These are phyloP conservation scores for Lagocephalus sceleratus DNA, from an alignment of 2,797 vertebrate genomes.

Conservation along the genomic window DNA sequence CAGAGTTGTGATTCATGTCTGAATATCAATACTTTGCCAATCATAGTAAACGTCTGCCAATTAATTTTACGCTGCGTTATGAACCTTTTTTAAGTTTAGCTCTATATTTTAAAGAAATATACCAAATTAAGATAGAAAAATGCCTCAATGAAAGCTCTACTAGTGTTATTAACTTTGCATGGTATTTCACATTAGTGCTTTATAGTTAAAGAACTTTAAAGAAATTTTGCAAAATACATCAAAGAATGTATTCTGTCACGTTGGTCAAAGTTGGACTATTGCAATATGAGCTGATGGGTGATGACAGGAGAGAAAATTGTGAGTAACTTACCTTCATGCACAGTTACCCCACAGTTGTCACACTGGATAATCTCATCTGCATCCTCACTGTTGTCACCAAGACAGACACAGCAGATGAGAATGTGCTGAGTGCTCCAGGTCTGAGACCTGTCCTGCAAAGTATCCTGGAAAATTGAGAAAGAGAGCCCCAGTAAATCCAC, in stretches of 20 bases:
- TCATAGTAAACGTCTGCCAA: no score
- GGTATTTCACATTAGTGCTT: no score
- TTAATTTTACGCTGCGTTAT: no score
- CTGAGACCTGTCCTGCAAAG: constrained; percentile 89
- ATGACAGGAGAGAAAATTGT: neutral
- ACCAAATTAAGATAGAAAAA: no score
- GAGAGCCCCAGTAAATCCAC: constrained; percentile 36
- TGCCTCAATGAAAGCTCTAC: no score
- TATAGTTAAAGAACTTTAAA: no score
- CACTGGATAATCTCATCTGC: constrained; percentile 99
- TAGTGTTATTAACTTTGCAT: no score
- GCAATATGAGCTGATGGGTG: neutral
- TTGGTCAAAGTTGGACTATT: neutral
- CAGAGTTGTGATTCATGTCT: no score
- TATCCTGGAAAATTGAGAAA: constrained; percentile 77
- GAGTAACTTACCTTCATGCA: constrained; percentile 89
- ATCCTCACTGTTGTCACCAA: constrained; percentile 98
- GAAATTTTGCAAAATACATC: no score
- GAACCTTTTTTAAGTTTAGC: no score
- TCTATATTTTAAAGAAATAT: no score
- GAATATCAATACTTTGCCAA: no score
- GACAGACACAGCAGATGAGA: constrained; percentile 97
- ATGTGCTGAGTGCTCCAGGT: constrained; percentile 95
- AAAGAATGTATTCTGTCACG: neutral
- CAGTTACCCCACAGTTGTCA: constrained; percentile 98